Conservation (phyloP, 2,888 invertebrate species). For the Drosophila anomelani region DNA sequence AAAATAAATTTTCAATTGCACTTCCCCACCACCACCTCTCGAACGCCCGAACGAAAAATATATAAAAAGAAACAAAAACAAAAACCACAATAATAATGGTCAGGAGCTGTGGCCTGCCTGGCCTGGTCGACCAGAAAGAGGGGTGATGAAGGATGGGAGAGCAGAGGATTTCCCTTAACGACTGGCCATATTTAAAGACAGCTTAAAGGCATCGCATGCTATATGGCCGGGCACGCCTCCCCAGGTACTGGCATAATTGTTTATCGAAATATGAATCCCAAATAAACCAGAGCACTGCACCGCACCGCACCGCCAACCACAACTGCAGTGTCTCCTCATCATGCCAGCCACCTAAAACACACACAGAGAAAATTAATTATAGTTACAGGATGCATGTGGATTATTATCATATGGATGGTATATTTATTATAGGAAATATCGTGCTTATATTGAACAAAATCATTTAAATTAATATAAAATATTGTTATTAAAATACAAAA, state of each 20-base stretch:
- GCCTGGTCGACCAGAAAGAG: not conserved
- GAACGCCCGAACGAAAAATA: constrained; percentile 2
- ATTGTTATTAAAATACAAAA: not conserved
- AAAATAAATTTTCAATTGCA: constrained; percentile 82
- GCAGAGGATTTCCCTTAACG: constrained; percentile 16
- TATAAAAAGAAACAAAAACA: constrained; percentile 35
- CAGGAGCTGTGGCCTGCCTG: constrained; percentile 18
- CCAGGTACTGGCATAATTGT: constrained; percentile 65
- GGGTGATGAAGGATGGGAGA: no score
- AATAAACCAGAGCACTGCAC: constrained; percentile 51
- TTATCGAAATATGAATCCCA: constrained; percentile 56
- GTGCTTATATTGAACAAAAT: not conserved
- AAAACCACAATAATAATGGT: constrained; percentile 56
- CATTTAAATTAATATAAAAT: not conserved
- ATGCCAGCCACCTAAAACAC: not conserved
- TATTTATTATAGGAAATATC: not conserved
- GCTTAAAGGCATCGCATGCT: constrained; percentile 39
- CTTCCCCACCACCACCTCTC: constrained; percentile 9
- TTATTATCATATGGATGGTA: not conserved
- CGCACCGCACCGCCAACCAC: constrained; percentile 18
- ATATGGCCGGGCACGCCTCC: constrained; percentile 15
- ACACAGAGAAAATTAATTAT: not conserved
- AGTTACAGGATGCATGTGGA: not conserved
- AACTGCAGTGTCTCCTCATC: constrained; percentile 7
- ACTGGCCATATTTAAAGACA: constrained; percentile 39